Evolutionary conservation across 2,113 vertebrate genomes (phyloP).

Genomic region (Sander lucioperca): DNA sequence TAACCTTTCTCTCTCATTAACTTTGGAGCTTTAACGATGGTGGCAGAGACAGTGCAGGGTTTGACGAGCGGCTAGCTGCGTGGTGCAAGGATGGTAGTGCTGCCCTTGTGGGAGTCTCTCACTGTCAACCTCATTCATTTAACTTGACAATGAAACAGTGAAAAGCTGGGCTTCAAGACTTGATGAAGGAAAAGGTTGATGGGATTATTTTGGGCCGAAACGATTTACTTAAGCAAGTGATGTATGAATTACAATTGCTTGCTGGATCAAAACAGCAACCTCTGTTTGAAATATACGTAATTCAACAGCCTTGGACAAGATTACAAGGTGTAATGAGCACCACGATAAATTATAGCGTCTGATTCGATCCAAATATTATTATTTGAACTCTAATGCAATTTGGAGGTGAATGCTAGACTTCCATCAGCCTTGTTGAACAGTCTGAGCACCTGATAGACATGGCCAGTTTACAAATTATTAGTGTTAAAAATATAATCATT

Average conservation of each 20-base stretch:
- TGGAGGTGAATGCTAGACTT: conserved; percentile 24
- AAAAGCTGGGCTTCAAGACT: conserved; percentile 12
- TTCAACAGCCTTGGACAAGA: conserved; percentile 15
- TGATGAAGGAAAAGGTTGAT: conserved; percentile 35
- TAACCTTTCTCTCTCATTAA: conserved; percentile 82
- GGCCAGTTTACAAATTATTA: conserved; percentile 21
- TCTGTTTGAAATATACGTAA: conserved; percentile 37
- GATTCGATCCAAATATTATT: conserved; percentile 39
- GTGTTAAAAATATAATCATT: neutral
- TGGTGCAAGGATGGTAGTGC: conserved; percentile 16
- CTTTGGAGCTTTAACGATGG: conserved; percentile 73
- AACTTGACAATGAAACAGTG: conserved; percentile 39
- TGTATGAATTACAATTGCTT: conserved; percentile 30
- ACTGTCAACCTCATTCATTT: conserved; percentile 52
- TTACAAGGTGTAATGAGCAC: conserved; percentile 22
- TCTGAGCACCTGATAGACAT: conserved; percentile 6
- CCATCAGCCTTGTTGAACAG: neutral
- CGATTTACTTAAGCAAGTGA: conserved; percentile 26
- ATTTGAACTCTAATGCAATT: conserved; percentile 39
- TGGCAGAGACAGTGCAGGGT: conserved; percentile 53
- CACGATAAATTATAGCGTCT: conserved; percentile 25
- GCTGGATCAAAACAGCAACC: conserved; percentile 12
- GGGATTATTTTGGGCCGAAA: conserved; percentile 12
- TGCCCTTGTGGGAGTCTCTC: conserved; percentile 50
- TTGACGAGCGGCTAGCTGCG: conserved; percentile 65